Evolutionary conservation across 2,797 vertebrate species (phyloP).

Genomic region (Kryptopterus vitreolus): DNA sequence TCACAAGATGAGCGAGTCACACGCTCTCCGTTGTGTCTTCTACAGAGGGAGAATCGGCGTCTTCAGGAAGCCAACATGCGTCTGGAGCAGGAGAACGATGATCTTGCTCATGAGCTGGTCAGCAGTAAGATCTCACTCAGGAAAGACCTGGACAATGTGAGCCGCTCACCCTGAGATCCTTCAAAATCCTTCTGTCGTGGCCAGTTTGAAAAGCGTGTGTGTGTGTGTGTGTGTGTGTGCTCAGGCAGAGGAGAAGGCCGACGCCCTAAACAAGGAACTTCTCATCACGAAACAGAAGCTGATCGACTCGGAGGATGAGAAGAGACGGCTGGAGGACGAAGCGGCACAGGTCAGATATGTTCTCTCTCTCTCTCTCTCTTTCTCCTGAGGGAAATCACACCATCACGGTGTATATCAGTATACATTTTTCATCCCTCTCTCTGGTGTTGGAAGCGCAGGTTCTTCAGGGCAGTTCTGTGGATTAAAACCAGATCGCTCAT

Average conservation of each 20-base stretch:
- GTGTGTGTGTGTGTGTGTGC: conserved; percentile 37
- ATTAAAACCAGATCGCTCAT: conserved; percentile 3
- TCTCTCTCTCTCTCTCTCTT: neutral
- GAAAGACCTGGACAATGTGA: conserved; percentile 96
- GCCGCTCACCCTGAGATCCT: conserved; percentile 47
- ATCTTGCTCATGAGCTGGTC: conserved; percentile 94
- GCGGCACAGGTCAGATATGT: conserved; percentile 83
- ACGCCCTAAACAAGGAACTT: conserved; percentile 95
- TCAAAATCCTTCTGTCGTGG: no score
- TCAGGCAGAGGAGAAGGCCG: conserved; percentile 95
- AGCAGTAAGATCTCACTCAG: conserved; percentile 98
- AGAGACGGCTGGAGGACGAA: conserved; percentile 91
- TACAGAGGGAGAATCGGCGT: conserved; percentile 91
- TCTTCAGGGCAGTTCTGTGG: conserved; percentile 1
- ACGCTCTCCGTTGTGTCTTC: conserved; percentile 22
- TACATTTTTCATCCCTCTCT: neutral
- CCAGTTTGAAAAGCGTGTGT: conserved; percentile 10
- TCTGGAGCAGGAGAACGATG: conserved; percentile 97
- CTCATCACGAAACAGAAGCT: conserved; percentile 98
- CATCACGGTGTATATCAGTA: neutral
- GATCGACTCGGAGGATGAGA: conserved; percentile 96
- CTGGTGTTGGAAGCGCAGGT: neutral
- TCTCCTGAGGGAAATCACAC: neutral
- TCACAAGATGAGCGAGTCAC: conserved; percentile 38
- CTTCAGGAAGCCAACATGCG: conserved; percentile 98